These are phyloP conservation scores for Manacus vitellinus DNA, from an alignment of 2,113 vertebrate species.

Conservation along the genomic window DNA sequence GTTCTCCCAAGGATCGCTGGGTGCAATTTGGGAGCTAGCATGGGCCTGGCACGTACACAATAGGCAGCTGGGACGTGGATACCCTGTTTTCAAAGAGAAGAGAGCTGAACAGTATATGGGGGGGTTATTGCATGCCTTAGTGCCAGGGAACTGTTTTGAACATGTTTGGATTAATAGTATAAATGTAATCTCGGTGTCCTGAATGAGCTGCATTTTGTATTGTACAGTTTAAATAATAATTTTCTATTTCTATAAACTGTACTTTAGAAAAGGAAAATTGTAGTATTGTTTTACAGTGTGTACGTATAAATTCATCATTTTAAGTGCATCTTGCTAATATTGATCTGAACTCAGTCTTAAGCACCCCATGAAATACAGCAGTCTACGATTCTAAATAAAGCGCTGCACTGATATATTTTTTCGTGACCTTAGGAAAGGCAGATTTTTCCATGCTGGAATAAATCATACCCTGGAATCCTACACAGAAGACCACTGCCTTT, in stretches of 20 bases:
- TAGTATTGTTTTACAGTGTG: not conserved
- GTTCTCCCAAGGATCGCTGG: not conserved
- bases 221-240: not conserved
- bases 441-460: not conserved
- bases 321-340: not conserved
- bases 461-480: not conserved
- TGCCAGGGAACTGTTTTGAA: not conserved
- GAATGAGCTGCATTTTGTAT: not conserved
- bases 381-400: not conserved
- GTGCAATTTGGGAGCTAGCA: not conserved
- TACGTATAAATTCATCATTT: not conserved
- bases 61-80: not conserved
- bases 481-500: not conserved
- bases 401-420: not conserved
- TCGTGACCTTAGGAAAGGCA: not conserved
- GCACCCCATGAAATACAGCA: not conserved
- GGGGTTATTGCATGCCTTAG: not conserved
- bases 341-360: not conserved
- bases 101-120: not conserved
- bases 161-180: not conserved
- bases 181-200: not conserved
- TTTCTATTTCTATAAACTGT: not conserved
- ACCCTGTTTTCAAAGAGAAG: not conserved
- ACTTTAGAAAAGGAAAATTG: not conserved
- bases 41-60: not conserved